Evolutionary conservation across 2,888 invertebrate genomes (phyloP), one percentile per base, ranked within the genome.

Genomic region (Acronicta leporina): DNA sequence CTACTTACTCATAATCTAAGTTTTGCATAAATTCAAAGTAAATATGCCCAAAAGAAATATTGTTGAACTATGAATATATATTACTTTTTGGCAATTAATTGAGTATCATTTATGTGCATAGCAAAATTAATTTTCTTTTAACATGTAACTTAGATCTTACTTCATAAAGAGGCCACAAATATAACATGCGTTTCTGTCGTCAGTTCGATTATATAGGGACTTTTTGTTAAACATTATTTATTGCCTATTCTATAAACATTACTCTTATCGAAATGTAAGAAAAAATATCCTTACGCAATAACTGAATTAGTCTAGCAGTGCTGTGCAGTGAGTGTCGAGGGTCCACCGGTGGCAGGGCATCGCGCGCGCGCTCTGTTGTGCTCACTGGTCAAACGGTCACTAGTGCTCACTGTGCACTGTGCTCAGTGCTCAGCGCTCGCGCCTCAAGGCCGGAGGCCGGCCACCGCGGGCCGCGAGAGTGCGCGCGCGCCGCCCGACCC

Each of bases 21-120:
- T 90, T 92, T 92, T 93, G 93, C 94, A 94, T 93, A 94, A 93
- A 92, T 93, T 92, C 92, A 94, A 94, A 94, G 92, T 94, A 94
- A 92, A 94, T 94, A 94, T 94, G 94, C 94, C 94, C 94, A 94
- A 94, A 94, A 94, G 92, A 92, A 94, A 92, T 93, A 94, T 92
- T 94, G 92, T 93, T 93, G 92, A 94, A 92, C 92, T 94, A 94
- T 93, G 93, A 92, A 94, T 94, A 94, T 92, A 94, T 93, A 93
- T 94, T 92, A 94, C 92, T 94, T 95, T 95, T 95, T 95, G 95
- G 95, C 95, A 95, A 95, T 94, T 94, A 92, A 94, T 92, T 95
- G 95, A 95, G 95, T 95, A 95, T 95, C 94, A 94, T 94, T 94
- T 94, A 92, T 94, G 94, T 94, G 94, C 94, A 95, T 94, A 94